Evolutionary conservation across 2,888 invertebrate species (phyloP).

Genomic region (Leucoma salicis): DNA sequence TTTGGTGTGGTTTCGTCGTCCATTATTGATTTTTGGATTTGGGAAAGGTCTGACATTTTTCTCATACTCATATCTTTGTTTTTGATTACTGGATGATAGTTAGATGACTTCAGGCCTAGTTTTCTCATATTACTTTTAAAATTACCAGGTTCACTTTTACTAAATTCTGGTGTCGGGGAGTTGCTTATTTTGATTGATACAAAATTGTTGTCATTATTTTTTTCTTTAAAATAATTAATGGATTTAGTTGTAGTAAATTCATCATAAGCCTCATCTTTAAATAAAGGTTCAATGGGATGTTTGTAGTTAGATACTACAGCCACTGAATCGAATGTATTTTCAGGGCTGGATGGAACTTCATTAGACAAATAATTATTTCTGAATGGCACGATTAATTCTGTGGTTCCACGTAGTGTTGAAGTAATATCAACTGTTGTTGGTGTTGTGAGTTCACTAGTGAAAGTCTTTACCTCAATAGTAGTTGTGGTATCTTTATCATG

Average conservation of each 20-base stretch:
- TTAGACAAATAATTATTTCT: constrained; percentile 5
- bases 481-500: too few species aligned
- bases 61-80: constrained; percentile 17
- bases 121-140: constrained; percentile 8
- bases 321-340: constrained; percentile 9
- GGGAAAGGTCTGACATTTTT: constrained; percentile 20
- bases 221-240: constrained; percentile 8
- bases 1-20: not conserved
- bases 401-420: constrained; percentile 3
- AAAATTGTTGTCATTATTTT: not conserved
- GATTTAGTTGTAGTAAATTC: constrained; percentile 9
- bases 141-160: not conserved
- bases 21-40: constrained; percentile 6
- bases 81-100: not conserved
- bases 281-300: constrained; percentile 12
- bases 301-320: constrained; percentile 1
- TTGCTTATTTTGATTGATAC: constrained; percentile 15
- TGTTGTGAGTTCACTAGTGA: not conserved
- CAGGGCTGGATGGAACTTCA: constrained; percentile 8
- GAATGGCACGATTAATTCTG: constrained; percentile 19
- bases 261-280: constrained; percentile 28
- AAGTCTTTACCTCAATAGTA: not conserved
- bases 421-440: not conserved
- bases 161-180: not conserved
- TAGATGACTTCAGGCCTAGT: not conserved